Base-by-base conservation (phyloP, 2,888 invertebrate species). In the Petrophora chlorosata region DNA sequence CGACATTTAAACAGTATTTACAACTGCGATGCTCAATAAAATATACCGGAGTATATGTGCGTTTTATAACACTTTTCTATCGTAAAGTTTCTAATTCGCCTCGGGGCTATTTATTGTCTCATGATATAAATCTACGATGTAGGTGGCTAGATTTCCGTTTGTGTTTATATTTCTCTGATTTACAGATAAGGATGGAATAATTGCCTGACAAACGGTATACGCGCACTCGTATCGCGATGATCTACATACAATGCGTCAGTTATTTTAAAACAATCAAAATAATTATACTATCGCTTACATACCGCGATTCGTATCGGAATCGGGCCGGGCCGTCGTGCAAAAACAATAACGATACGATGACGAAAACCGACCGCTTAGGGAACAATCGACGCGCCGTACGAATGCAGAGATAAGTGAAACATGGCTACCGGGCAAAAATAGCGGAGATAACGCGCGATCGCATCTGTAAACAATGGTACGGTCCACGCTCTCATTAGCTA, bases 401-500 rank as follows among this genome's bases (percentile, higher is more conserved):
- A 79, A 76, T 77, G 72, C 74, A 40, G 64, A 80, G 85, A 87
- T 88, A 89, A 85, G 82, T 81, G 69, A 77, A 85, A 86, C 86
- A 86, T 79, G 82, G 78, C 82, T 83, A 79, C 85, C 73, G 79
- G 65, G 80, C 82, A 83, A 87, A 87, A 85, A 88, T 85, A 85
- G 72, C 73, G 58, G 70, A 82, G 86, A 87, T 87, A 86, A 79
- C 67, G 59, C 49, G 61, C 70, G 85, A 86, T 86, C 76, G 75
- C 73, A 86, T 87, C 87, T 79, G 82, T 82, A 85, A 82, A 90
- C 89, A 90, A 90, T 89, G 85, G 87, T 72, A 69, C 69, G 68
- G 71, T 79, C 81, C 84, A 79, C 82, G 85, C 85, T 83, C 89
- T 89, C 88, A 88, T 89, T 89, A 89, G 84, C 85, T 73, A 74